A percentile compares a stretch with the other conserved stretches of the same genome.
phyloP scores from a whole-genome alignment of 2,888 invertebrate species.

The Drosophila buzzatii region DNA sequence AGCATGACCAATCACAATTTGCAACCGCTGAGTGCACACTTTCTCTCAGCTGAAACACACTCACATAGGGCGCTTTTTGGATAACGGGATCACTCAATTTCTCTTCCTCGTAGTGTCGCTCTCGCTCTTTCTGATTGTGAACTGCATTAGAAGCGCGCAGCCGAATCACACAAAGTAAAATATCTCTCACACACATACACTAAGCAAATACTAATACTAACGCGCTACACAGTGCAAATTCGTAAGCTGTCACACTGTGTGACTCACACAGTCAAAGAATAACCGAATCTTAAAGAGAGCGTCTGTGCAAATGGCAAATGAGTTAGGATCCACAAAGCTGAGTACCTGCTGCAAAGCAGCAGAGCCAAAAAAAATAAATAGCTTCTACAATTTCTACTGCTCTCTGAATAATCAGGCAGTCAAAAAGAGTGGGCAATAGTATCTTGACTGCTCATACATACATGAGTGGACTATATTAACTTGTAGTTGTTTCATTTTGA shows the following conservation, averaged over 20 bases:
- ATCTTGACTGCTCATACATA: not conserved
- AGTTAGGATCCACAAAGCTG: not conserved
- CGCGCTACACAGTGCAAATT: too few relatives aligned
- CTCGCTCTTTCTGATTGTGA: not conserved
- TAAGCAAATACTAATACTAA: not conserved
- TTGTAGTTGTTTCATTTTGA: not conserved
- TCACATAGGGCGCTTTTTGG: too few relatives aligned
- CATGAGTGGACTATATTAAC: not conserved
- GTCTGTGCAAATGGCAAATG: too few relatives aligned
- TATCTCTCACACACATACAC: not conserved
- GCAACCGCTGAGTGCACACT: not conserved
- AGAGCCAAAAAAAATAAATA: not conserved
- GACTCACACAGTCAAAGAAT: too few relatives aligned
- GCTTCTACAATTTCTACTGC: not conserved
- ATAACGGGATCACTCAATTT: not conserved
- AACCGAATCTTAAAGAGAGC: not conserved
- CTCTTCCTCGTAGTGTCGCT: not conserved
- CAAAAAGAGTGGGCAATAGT: not conserved
- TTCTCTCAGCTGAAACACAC: too few relatives aligned
- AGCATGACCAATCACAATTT: too few relatives aligned
- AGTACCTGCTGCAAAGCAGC: not conserved
- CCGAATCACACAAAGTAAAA: not conserved
- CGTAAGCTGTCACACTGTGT: too few relatives aligned
- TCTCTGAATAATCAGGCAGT: not conserved
- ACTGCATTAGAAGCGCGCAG: not conserved